phyloP scores from a whole-genome alignment of 2,113 vertebrate genomes.

The Dasyurus viverrinus region DNA sequence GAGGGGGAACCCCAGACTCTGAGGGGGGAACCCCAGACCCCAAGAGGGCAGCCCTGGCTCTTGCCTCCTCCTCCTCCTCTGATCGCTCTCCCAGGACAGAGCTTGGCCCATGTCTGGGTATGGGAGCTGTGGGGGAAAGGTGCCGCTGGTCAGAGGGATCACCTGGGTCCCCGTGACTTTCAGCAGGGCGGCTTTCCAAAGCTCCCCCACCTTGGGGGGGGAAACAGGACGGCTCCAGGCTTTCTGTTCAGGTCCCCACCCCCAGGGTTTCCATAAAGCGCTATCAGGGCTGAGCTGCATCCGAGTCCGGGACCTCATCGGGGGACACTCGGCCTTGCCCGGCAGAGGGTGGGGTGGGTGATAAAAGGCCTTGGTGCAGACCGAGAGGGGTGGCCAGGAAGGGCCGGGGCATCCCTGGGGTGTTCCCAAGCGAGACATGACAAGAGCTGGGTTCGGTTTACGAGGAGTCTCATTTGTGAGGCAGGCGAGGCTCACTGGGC shows the following conservation, averaged over 20 bases:
- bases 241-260: not conserved
- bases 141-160: not conserved
- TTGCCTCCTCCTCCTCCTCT: not conserved
- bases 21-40: too few species aligned
- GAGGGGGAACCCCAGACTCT: too few species aligned
- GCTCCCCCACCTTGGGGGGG: not conserved
- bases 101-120: not conserved
- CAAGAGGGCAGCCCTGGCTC: too few species aligned
- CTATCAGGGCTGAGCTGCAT: not conserved
- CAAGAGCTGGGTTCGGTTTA: not conserved
- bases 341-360: not conserved
- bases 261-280: not conserved
- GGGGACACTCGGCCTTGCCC: not conserved
- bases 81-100: not conserved
- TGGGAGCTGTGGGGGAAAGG: not conserved
- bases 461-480: not conserved
- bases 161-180: not conserved
- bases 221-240: not conserved
- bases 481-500: not conserved
- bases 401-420: not conserved
- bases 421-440: not conserved
- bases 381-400: not conserved
- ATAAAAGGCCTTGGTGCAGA: not conserved
- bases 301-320: not conserved
- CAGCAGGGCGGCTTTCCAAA: not conserved